Conservation (phyloP, 2,797 vertebrate genomes). For the Scolopax bukidnonensis region DNA sequence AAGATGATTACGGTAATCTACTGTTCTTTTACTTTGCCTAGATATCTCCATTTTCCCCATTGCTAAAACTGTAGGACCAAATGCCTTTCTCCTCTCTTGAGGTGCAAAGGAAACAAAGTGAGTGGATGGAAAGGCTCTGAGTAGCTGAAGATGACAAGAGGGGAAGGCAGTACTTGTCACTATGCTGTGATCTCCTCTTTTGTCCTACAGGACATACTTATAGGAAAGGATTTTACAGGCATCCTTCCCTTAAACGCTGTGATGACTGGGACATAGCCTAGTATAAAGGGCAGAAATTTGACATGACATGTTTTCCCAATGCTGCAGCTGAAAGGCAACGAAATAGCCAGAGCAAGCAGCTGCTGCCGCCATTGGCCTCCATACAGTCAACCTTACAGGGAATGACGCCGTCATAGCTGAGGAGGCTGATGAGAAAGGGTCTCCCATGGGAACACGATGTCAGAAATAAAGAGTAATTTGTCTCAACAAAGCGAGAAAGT, state of each 20-base stretch:
- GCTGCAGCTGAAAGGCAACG: neutral
- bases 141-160: neutral
- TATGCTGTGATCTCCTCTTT: neutral
- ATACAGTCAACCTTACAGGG: neutral
- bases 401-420: neutral
- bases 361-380: neutral
- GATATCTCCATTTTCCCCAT: neutral
- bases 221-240: neutral
- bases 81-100: neutral
- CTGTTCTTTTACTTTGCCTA: neutral
- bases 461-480: neutral
- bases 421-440: neutral
- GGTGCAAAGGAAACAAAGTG: neutral
- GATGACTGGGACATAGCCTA: neutral
- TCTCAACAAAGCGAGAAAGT: neutral
- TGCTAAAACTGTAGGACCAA: neutral
- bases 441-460: neutral
- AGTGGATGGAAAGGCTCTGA: neutral
- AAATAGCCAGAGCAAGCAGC: neutral
- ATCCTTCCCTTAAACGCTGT: neutral
- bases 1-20: neutral
- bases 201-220: neutral
- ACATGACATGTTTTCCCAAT: neutral
- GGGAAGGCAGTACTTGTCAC: neutral
- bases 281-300: neutral